These are phyloP conservation scores for Sapajus apella DNA, from an alignment of 2,113 vertebrate species.

Conservation along the genomic window DNA sequence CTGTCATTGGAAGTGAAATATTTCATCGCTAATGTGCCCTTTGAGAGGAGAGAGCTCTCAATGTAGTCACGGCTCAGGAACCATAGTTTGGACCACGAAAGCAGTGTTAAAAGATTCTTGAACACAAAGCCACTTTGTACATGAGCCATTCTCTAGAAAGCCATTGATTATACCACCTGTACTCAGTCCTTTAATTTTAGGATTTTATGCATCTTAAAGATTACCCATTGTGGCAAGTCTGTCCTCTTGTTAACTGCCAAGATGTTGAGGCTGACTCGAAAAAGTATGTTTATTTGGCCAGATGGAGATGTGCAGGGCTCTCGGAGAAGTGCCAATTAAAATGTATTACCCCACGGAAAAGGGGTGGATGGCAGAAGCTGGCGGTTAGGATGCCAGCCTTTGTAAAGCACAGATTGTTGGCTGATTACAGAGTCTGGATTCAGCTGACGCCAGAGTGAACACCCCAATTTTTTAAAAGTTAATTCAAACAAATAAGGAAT, in stretches of 20 bases:
- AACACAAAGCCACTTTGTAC: neutral
- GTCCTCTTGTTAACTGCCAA: constrained; percentile 23
- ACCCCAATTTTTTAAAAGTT: constrained; percentile 42
- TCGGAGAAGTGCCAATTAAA: constrained; percentile 57
- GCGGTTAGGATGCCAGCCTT: constrained; percentile 5
- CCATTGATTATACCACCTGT: neutral
- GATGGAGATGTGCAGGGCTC: constrained; percentile 39
- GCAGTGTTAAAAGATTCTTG: too few relatives aligned
- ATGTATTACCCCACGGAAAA: constrained; percentile 40
- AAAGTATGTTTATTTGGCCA: constrained; percentile 53
- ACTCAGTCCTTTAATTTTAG: neutral
- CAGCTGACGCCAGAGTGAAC: neutral
- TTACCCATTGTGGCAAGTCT: neutral
- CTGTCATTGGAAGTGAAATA: neutral
- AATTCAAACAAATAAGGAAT: constrained; percentile 53
- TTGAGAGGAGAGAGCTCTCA: neutral
- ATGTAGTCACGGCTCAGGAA: neutral
- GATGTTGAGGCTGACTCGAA: neutral
- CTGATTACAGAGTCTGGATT: constrained; percentile 5
- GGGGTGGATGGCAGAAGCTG: constrained; percentile 16
- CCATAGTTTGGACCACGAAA: neutral
- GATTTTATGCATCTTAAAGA: constrained; percentile 38
- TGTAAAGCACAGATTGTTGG: constrained; percentile 46
- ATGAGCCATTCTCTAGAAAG: neutral
- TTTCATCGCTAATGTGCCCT: neutral